phyloP scores from a whole-genome alignment of 1,140 invertebrate genomes.

The Heliconius hewitsoni region DNA sequence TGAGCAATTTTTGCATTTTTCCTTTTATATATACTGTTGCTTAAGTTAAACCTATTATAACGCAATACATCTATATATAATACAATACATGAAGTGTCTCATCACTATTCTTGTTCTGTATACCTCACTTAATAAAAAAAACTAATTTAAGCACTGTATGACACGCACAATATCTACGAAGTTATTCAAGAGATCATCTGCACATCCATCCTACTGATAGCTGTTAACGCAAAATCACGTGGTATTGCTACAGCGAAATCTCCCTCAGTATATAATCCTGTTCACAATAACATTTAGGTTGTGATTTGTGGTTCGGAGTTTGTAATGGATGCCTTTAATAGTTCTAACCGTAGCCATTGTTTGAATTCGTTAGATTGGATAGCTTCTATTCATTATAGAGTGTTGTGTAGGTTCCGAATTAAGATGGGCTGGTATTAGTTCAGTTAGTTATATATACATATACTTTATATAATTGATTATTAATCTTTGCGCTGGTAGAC shows the following conservation, averaged over 20 bases:
- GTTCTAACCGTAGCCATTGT: neutral
- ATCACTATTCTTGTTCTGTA: too few species aligned
- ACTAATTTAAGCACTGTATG: too few species aligned
- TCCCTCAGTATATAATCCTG: neutral
- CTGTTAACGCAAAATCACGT: neutral
- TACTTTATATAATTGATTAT: too few species aligned
- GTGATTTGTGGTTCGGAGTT: neutral
- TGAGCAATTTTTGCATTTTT: too few species aligned
- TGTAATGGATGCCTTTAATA: conserved; percentile 5
- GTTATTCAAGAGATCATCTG: too few species aligned
- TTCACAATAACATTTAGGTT: conserved; percentile 6
- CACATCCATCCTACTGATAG: neutral
- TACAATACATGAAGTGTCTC: too few species aligned
- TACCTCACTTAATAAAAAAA: too few species aligned
- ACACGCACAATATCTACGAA: too few species aligned
- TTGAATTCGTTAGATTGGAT: conserved; percentile 9
- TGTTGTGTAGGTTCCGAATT: neutral
- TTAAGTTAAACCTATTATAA: too few species aligned
- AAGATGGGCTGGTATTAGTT: neutral
- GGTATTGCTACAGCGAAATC: neutral
- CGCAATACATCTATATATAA: too few species aligned
- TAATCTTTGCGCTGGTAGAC: too few species aligned
- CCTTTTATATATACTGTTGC: too few species aligned
- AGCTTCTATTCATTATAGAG: neutral
- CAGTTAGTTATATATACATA: neutral